These are phyloP conservation scores for Pandemis heparana DNA, from an alignment of 2,888 invertebrate genomes.

Conservation along the genomic window DNA sequence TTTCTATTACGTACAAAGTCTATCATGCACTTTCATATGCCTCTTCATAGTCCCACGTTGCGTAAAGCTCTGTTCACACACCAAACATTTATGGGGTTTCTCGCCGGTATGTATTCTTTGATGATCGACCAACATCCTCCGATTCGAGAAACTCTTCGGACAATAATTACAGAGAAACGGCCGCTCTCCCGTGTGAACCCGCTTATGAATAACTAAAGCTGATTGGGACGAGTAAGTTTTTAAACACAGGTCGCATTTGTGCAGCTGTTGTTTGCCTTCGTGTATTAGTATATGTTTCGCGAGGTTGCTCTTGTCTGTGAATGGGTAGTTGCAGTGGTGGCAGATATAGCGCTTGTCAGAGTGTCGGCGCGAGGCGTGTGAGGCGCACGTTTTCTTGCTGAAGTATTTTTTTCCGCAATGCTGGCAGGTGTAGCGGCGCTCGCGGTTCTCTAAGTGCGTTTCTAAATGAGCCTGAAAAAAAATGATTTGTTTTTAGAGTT, in stretches of 20 bases:
- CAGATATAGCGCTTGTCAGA: conserved; percentile 72
- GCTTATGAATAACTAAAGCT: conserved; percentile 69
- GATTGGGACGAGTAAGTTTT: conserved; percentile 68
- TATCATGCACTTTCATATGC: conserved; percentile 75
- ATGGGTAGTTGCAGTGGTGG: conserved; percentile 71
- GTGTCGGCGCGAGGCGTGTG: conserved; percentile 68
- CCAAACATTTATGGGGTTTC: conserved; percentile 70
- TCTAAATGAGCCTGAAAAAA: conserved; percentile 73
- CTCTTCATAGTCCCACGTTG: conserved; percentile 76
- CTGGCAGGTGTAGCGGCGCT: conserved; percentile 69
- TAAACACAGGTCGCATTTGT: conserved; percentile 74
- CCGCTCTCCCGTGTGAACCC: conserved; percentile 78
- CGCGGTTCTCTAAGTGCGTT: conserved; percentile 73
- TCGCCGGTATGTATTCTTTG: conserved; percentile 77
- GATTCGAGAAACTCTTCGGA: conserved; percentile 71
- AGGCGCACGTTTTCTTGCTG: conserved; percentile 64
- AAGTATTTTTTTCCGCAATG: conserved; percentile 79
- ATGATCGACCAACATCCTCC: conserved; percentile 71
- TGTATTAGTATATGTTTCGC: conserved; percentile 73
- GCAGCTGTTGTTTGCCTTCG: conserved; percentile 67
- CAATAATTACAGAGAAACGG: conserved; percentile 71
- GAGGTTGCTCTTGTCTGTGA: conserved; percentile 75
- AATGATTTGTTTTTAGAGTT: too few relatives aligned
- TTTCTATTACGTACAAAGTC: conserved; percentile 22
- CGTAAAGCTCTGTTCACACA: conserved; percentile 75